phyloP scores from a whole-genome alignment of 2,113 vertebrate genomes.

The Dromaius novaehollandiae region DNA sequence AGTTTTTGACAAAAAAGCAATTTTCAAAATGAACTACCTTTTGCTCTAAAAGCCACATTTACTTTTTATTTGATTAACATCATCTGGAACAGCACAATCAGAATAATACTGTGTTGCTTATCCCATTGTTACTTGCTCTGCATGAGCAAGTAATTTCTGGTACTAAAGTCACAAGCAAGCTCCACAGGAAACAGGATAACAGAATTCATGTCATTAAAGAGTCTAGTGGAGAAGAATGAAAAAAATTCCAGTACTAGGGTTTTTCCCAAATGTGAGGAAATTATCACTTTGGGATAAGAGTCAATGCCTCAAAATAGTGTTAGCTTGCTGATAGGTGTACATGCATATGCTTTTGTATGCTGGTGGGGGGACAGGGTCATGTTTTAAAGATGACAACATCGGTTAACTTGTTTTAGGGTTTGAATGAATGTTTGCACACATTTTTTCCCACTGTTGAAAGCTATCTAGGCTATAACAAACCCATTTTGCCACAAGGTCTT shows the following conservation, averaged over 20 bases:
- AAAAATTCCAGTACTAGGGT: fast-evolving
- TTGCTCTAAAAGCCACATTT: not conserved
- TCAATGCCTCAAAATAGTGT: not conserved
- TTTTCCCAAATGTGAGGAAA: not conserved
- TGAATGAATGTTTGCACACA: not conserved
- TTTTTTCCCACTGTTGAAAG: not conserved
- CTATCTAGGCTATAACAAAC: not conserved
- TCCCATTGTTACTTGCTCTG: not conserved
- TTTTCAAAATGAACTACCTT: not conserved
- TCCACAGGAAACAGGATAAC: not conserved
- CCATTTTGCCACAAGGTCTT: not conserved
- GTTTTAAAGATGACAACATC: not conserved
- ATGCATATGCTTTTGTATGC: not conserved
- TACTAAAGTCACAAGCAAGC: not conserved
- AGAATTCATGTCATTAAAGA: not conserved
- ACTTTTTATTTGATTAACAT: not conserved
- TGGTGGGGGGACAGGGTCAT: not conserved
- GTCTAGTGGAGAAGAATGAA: not conserved
- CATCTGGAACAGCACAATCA: not conserved
- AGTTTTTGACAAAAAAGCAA: not conserved
- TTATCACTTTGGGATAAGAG: not conserved
- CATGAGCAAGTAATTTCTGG: not conserved
- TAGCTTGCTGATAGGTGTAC: not conserved
- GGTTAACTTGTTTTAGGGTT: not conserved
- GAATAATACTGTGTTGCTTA: not conserved